phyloP scores from a whole-genome alignment of 2,113 vertebrate genomes.

The Callionymus lyra region DNA sequence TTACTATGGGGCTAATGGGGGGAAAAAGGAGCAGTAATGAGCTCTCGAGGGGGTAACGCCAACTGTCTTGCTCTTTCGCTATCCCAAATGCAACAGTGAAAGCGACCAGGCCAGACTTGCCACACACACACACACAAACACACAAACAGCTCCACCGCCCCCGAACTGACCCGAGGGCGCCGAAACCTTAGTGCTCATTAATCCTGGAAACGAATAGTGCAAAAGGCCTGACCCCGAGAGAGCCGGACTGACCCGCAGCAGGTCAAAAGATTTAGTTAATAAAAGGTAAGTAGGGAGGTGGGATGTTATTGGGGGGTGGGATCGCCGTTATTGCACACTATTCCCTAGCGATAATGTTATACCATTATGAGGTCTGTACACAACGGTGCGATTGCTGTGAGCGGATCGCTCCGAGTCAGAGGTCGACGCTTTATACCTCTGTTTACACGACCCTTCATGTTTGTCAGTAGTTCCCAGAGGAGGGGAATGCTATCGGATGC shows the following conservation, averaged over 20 bases:
- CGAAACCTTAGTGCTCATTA: slow-evolving; percentile 54
- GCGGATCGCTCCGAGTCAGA: slow-evolving; percentile 9
- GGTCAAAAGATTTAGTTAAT: slow-evolving; percentile 39
- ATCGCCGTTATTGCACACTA: slow-evolving; percentile 24
- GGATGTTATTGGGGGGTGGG: slow-evolving; percentile 8
- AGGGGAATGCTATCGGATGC: slow-evolving; percentile 28
- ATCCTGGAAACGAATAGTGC: slow-evolving; percentile 45
- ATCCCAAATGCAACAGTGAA: slow-evolving; percentile 43
- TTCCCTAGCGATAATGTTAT: slow-evolving; percentile 28
- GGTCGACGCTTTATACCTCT: slow-evolving; percentile 23
- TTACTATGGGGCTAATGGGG: slow-evolving; percentile 69
- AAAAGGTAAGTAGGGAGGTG: slow-evolving; percentile 35
- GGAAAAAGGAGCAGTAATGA: slow-evolving; percentile 70
- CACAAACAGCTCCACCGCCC: slow-evolving; percentile 24
- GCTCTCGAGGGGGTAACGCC: slow-evolving; percentile 61
- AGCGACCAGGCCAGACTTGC: slow-evolving; percentile 34
- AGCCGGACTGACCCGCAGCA: slow-evolving; percentile 10
- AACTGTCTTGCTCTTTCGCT: slow-evolving; percentile 26
- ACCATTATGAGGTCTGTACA: slow-evolving; percentile 23
- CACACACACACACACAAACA: slow-evolving; percentile 4
- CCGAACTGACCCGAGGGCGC: slow-evolving; percentile 31
- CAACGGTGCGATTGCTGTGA: slow-evolving; percentile 18
- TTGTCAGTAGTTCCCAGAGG: not conserved
- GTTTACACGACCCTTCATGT: slow-evolving; percentile 6
- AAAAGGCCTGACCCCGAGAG: slow-evolving; percentile 32